Evolutionary conservation across 2,888 invertebrate species (phyloP).

Genomic region (Teleogryllus oceanicus): DNA sequence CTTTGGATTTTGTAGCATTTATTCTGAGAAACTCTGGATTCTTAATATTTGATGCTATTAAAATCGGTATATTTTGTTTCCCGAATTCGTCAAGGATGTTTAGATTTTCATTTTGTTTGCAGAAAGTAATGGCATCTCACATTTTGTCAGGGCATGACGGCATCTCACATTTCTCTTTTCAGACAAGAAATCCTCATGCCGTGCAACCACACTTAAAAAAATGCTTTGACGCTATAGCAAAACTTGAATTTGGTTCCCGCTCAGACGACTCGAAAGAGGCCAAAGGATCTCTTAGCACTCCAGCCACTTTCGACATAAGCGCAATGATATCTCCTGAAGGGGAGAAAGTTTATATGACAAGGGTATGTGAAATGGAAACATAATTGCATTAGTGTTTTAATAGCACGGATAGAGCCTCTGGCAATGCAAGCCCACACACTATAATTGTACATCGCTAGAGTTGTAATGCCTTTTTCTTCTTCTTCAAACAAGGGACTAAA

Average conservation of each 20-base stretch:
- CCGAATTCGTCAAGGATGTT: too few species aligned
- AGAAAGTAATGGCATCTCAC: background rate
- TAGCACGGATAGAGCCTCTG: too few species aligned
- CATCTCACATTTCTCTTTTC: constrained; percentile 30
- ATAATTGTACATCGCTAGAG: too few species aligned
- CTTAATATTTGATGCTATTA: too few species aligned
- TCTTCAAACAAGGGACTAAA: constrained; percentile 60
- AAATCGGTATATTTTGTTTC: too few species aligned
- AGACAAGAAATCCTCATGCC: constrained; percentile 81
- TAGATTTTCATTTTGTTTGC: too few species aligned
- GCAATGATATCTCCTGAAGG: constrained; percentile 89
- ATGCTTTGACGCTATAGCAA: constrained; percentile 81
- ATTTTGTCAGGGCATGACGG: too few species aligned
- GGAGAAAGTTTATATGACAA: constrained; percentile 73
- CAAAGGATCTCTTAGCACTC: constrained; percentile 55
- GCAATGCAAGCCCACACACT: too few species aligned
- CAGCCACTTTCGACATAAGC: constrained; percentile 71
- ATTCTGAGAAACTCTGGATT: too few species aligned
- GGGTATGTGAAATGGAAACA: constrained; percentile 48
- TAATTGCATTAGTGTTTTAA: too few species aligned
- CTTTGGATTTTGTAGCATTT: too few species aligned
- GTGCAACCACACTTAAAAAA: constrained; percentile 87
- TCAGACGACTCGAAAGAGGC: constrained; percentile 47
- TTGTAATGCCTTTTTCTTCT: too few species aligned
- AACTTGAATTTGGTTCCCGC: constrained; percentile 70